Conservation (phyloP, 2,888 invertebrate species). For the Liposcelis brunnea region DNA sequence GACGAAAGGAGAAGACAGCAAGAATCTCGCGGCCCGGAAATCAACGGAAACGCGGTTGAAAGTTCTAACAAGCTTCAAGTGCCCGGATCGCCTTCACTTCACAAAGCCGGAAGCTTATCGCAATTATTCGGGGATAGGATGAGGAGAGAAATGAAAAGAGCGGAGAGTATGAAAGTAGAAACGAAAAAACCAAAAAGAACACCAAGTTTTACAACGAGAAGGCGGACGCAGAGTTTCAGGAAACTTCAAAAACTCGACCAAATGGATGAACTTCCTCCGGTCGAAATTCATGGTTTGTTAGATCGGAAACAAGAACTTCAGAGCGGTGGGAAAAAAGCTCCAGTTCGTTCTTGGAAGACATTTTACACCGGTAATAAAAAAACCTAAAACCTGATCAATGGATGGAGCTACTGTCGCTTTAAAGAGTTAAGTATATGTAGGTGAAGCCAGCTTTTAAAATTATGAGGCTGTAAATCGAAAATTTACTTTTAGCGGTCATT, state of each 20-base stretch:
- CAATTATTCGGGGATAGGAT: constrained; percentile 46
- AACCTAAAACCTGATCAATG: too few relatives aligned
- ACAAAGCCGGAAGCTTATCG: constrained; percentile 40
- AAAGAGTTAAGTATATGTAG: too few relatives aligned
- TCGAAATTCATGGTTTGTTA: constrained; percentile 76
- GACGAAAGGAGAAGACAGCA: constrained; percentile 44
- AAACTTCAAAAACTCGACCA: constrained; percentile 43
- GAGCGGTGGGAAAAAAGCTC: constrained; percentile 83
- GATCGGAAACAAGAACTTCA: constrained; percentile 92
- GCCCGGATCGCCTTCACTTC: constrained; percentile 21
- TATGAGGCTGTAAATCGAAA: too few relatives aligned
- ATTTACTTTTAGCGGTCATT: too few relatives aligned
- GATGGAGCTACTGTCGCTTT: too few relatives aligned
- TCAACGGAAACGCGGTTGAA: constrained; percentile 1
- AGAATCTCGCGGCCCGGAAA: constrained; percentile 20
- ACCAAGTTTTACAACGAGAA: constrained; percentile 85
- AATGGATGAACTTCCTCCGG: constrained; percentile 53
- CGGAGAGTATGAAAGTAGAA: constrained; percentile 73
- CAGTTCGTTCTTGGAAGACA: constrained; percentile 88
- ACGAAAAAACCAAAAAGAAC: constrained; percentile 78
- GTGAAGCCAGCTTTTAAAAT: too few relatives aligned
- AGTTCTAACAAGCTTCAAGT: constrained; percentile 7
- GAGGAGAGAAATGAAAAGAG: constrained; percentile 53
- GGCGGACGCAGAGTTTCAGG: constrained; percentile 74
- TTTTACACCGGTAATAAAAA: constrained; percentile 52